Evolutionary conservation across 23 tunicate genomes (phyloP).

Genomic region (Ciona savignyi): DNA sequence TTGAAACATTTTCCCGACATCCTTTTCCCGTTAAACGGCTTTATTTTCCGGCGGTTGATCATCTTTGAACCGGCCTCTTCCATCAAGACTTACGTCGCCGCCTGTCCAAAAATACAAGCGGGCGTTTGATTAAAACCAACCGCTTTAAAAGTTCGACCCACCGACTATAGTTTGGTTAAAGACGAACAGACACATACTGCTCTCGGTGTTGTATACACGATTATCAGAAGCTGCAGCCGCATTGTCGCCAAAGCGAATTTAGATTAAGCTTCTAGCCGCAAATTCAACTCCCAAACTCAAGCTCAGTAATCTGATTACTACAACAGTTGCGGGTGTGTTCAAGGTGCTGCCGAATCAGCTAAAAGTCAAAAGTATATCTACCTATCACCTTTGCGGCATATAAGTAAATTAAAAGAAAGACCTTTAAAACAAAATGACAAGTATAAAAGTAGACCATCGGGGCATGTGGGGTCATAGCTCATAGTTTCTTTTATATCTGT

Average conservation of each 20-base stretch:
- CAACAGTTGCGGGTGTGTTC: not conserved
- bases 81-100: conserved; percentile 2
- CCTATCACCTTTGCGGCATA: too few species aligned
- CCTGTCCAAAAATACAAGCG: not conserved
- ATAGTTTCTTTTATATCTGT: not conserved
- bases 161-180: too few species aligned
- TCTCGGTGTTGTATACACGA: not conserved
- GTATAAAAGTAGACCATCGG: too few species aligned
- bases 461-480: too few species aligned
- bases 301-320: not conserved
- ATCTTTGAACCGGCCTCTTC: not conserved
- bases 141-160: not conserved
- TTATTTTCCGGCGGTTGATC: not conserved
- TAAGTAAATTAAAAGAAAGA: too few species aligned
- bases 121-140: not conserved
- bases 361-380: too few species aligned
- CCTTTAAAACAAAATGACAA: too few species aligned
- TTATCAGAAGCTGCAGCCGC: not conserved
- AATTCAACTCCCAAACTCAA: not conserved
- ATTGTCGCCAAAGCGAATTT: not conserved
- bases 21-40: not conserved
- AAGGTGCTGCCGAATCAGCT: not conserved
- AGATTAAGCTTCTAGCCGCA: not conserved
- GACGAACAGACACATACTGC: not conserved
- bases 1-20: not conserved